These are phyloP conservation scores for Thalassoma bifasciatum DNA, from an alignment of 2,113 vertebrate species.

Conservation along the genomic window DNA sequence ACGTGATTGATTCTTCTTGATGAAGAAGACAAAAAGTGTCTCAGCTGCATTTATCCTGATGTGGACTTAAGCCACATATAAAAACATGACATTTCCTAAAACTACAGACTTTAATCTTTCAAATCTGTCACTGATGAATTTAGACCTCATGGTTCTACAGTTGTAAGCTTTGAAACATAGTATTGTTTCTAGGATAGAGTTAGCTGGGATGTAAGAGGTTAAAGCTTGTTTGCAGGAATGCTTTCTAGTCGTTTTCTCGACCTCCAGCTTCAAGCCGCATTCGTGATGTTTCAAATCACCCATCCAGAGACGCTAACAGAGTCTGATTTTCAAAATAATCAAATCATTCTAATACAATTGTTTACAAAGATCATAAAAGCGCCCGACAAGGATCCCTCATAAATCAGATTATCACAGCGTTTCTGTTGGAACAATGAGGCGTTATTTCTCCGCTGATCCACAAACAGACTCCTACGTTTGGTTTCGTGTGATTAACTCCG, in stretches of 20 bases:
- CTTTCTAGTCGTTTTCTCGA: conserved; percentile 30
- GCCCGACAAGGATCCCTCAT: conserved; percentile 26
- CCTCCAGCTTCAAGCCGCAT: conserved; percentile 20
- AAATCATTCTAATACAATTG: conserved; percentile 60
- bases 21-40: too few relatives aligned
- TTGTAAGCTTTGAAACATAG: too few relatives aligned
- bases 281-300: conserved; percentile 33
- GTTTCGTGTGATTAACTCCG: conserved; percentile 55
- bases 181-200: too few relatives aligned
- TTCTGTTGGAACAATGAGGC: conserved; percentile 59
- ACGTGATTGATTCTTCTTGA: too few relatives aligned
- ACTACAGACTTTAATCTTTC: too few relatives aligned
- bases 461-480: conserved; percentile 53
- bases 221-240: conserved; percentile 42
- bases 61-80: too few relatives aligned
- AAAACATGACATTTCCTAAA: too few relatives aligned
- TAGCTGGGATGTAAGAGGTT: too few relatives aligned
- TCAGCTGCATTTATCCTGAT: too few relatives aligned
- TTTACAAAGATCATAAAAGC: conserved; percentile 62
- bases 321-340: conserved; percentile 45
- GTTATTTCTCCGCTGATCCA: conserved; percentile 53
- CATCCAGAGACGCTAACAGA: conserved; percentile 28
- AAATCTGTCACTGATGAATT: too few relatives aligned
- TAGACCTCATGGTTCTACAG: too few relatives aligned
- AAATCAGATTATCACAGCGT: conserved; percentile 63